These are phyloP conservation scores for Climacteris rufus DNA, from an alignment of 2,113 vertebrate species.

Conservation along the genomic window DNA sequence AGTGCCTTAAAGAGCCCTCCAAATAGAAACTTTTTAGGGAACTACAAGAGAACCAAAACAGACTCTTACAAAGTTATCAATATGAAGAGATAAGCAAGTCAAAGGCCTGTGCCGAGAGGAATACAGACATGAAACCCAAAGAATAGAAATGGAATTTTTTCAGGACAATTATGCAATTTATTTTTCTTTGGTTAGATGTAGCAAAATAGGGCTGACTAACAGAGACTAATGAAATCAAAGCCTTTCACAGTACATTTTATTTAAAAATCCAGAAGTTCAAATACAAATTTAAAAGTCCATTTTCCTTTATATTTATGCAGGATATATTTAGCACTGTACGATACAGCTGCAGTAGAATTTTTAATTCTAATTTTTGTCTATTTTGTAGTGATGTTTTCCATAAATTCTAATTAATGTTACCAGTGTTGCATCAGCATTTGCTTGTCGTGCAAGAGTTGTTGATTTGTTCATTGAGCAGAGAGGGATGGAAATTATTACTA, in stretches of 20 bases:
- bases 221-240: not conserved
- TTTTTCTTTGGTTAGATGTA: not conserved
- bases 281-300: not conserved
- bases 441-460: not conserved
- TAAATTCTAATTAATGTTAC: not conserved
- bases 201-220: not conserved
- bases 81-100: not conserved
- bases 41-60: not conserved
- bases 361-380: not conserved
- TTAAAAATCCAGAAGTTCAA: not conserved
- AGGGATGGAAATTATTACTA: slow-evolving; percentile 30
- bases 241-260: not conserved
- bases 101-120: not conserved
- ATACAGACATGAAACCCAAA: not conserved
- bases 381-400: not conserved
- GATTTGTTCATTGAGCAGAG: slow-evolving; percentile 21
- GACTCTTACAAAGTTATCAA: not conserved
- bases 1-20: not conserved
- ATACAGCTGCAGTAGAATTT: not conserved
- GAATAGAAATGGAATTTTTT: not conserved
- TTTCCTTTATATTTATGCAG: not conserved
- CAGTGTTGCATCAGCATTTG: not conserved
- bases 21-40: not conserved
- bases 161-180: not conserved
- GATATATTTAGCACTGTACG: not conserved